phyloP scores from a whole-genome alignment of 1,140 invertebrate species.

The Philotrypesis tridentata region DNA sequence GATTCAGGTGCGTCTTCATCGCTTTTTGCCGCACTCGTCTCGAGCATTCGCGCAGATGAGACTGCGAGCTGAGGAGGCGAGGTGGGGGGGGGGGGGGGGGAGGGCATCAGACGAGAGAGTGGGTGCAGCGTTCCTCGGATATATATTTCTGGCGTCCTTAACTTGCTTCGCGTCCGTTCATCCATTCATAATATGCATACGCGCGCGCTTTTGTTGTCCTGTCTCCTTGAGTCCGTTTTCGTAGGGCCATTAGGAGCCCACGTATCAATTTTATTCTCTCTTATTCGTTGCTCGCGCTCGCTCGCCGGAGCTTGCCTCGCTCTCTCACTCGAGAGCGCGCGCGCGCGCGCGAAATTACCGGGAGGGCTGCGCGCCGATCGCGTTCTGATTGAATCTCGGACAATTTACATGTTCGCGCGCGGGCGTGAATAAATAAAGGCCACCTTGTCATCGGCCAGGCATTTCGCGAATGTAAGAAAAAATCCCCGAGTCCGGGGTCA shows the following conservation, averaged over 20 bases:
- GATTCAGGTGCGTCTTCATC: conserved; percentile 48
- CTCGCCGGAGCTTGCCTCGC: no score
- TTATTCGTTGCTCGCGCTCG: neutral
- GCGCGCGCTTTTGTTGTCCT: conserved; percentile 64
- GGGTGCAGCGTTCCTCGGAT: conserved; percentile 65
- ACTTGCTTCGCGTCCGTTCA: conserved; percentile 61
- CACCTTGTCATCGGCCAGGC: neutral
- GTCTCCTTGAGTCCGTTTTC: conserved; percentile 65
- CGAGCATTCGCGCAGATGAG: no score
- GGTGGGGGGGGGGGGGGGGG: conserved; percentile 42
- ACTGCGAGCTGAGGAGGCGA: neutral
- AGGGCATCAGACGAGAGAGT: conserved; percentile 53
- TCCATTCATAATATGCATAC: conserved; percentile 71
- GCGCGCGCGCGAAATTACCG: conserved; percentile 13
- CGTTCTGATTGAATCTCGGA: conserved; percentile 30
- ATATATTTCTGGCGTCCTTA: conserved; percentile 68
- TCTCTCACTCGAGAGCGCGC: conserved; percentile 41
- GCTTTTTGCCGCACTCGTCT: conserved; percentile 42
- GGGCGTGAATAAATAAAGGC: neutral
- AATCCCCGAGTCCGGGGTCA: conserved; percentile 37
- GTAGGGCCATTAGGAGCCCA: conserved; percentile 67
- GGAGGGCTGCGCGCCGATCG: neutral
- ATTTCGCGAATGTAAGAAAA: conserved; percentile 4
- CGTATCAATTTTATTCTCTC: conserved; percentile 70
- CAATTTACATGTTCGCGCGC: neutral